Evolutionary conservation across 30 jellyfish, hydroid and myxozoan species (phyloP).

Genomic region (Hydractinia symbiolongicarpus): DNA sequence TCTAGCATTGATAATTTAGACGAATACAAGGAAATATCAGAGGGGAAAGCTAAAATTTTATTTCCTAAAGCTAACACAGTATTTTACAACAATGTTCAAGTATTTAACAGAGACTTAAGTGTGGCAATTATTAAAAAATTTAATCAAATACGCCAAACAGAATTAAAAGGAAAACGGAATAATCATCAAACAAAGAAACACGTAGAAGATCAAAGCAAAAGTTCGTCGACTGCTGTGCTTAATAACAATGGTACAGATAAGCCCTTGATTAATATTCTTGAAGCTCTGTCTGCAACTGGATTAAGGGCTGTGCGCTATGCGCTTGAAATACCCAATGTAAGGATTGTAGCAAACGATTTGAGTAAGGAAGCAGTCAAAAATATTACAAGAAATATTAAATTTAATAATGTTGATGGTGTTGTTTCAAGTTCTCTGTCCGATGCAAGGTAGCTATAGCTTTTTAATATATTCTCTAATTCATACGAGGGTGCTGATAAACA

Average conservation of each 20-base stretch:
- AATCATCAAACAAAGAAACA: not conserved
- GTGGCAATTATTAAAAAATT: constrained; percentile 60
- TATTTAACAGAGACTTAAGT: constrained; percentile 81
- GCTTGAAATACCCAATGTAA: constrained; percentile 48
- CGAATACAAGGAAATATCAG: constrained; percentile 43
- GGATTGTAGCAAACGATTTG: constrained; percentile 75
- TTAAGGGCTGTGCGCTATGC: constrained; percentile 87
- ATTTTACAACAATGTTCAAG: constrained; percentile 88
- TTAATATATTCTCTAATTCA: not conserved
- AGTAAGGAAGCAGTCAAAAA: constrained; percentile 71
- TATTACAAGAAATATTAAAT: constrained; percentile 48
- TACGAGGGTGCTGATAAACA: not conserved
- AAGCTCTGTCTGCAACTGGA: constrained; percentile 97
- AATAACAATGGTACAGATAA: not conserved
- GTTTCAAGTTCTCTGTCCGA: constrained; percentile 50
- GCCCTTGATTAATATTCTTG: constrained; percentile 34
- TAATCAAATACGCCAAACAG: constrained; percentile 5
- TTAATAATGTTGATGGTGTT: constrained; percentile 42
- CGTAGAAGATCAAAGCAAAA: not conserved
- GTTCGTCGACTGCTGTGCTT: not conserved
- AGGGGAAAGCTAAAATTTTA: constrained; percentile 74
- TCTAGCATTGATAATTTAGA: not conserved
- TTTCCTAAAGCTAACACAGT: constrained; percentile 60
- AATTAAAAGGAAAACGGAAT: not conserved
- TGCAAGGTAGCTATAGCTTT: constrained; percentile 61